Conservation (phyloP, 2,888 invertebrate genomes). For the Candidula unifasciata region DNA sequence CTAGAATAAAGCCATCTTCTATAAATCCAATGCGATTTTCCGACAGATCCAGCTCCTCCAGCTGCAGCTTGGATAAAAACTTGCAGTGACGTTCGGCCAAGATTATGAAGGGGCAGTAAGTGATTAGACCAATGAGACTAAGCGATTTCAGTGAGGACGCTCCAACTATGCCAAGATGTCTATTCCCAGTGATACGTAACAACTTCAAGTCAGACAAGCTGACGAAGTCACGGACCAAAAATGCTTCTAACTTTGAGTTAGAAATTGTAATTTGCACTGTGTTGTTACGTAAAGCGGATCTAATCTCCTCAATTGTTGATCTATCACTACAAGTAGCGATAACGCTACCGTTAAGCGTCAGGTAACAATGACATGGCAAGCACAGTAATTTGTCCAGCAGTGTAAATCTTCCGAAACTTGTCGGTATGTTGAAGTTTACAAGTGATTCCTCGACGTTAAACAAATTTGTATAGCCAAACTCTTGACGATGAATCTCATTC, state of each 20-base stretch:
- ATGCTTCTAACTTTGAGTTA: not conserved
- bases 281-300: not conserved
- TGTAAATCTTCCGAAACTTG: no score
- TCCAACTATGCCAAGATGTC: not conserved
- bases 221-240: not conserved
- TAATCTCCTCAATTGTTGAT: not conserved
- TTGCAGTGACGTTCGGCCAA: not conserved
- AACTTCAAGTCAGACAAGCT: not conserved
- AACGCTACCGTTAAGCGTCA: not conserved
- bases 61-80: not conserved
- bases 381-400: not conserved
- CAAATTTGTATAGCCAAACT: no score
- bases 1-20: not conserved
- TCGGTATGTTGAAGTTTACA: not conserved
- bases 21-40: not conserved
- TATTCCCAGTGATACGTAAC: not conserved
- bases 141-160: not conserved
- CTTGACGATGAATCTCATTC: no score
- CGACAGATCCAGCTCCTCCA: constrained; percentile 4
- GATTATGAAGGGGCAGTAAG: not conserved
- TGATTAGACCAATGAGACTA: not conserved
- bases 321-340: not conserved
- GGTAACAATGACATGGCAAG: not conserved
- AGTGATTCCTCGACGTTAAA: not conserved
- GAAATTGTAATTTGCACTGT: not conserved